Conservation (phyloP, 2,888 invertebrate genomes). For the Dascillus cervinus region DNA sequence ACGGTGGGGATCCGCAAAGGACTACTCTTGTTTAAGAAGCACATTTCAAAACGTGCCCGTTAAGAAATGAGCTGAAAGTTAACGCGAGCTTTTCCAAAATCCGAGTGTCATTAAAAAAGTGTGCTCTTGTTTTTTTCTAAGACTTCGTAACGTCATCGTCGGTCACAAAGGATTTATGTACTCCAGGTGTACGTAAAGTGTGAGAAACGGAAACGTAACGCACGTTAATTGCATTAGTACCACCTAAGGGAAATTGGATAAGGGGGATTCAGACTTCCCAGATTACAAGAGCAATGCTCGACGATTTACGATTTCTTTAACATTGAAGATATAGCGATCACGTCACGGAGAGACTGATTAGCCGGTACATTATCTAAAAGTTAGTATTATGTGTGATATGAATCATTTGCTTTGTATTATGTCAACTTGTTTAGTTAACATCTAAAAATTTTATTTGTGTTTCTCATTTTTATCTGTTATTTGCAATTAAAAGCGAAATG, state of each 20-base stretch:
- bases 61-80: constrained; percentile 7
- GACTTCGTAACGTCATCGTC: no score
- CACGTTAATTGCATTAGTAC: constrained; percentile 8
- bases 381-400: no score
- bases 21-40: constrained; percentile 5
- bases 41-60: constrained; percentile 11
- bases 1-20: constrained; percentile 8
- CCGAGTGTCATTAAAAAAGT: not conserved
- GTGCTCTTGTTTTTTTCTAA: no score
- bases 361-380: no score
- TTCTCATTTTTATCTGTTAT: no score
- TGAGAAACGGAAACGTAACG: constrained; percentile 7
- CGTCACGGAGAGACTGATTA: not conserved
- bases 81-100: not conserved
- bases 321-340: no score
- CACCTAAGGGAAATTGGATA: constrained; percentile 8
- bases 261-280: constrained; percentile 8
- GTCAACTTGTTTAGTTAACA: no score
- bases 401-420: no score
- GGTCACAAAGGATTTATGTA: constrained; percentile 3
- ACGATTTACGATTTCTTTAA: constrained; percentile 3
- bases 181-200: constrained; percentile 7
- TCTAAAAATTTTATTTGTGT: no score
- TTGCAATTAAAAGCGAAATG: no score
- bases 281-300: constrained; percentile 11